Percentiles rank a stretch among this genome's conserved stretches.
phyloP scores from a whole-genome alignment of 2,113 vertebrate genomes.

The Gnathonemus echidnorhynchus region DNA sequence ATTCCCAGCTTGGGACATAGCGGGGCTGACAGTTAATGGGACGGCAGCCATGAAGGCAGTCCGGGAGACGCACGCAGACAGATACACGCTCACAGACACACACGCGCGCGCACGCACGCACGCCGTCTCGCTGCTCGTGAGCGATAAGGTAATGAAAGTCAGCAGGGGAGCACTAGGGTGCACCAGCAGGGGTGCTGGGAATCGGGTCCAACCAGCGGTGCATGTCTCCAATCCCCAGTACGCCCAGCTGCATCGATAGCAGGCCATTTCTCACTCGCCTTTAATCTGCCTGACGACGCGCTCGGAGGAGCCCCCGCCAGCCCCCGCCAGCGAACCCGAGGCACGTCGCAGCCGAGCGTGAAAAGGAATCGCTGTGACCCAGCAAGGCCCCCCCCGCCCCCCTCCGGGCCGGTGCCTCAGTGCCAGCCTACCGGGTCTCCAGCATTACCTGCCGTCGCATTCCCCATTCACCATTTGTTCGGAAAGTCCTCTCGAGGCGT shows the following conservation, averaged over 20 bases:
- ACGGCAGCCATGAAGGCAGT: not conserved
- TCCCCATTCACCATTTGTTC: not conserved
- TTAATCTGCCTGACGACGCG: not conserved
- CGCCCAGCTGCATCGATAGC: not conserved
- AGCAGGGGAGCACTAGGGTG: not conserved
- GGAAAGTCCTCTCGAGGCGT: not conserved
- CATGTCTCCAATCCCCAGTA: not conserved
- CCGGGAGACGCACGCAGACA: not conserved
- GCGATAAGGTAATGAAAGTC: conserved; percentile 11
- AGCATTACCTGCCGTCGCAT: not conserved
- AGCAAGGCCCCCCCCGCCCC: not conserved
- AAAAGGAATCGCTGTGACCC: conserved; percentile 1
- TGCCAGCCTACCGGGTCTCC: not conserved
- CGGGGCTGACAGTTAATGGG: not conserved
- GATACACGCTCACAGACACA: not conserved
- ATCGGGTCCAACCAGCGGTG: not conserved
- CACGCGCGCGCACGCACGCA: not conserved
- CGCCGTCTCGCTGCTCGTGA: not conserved
- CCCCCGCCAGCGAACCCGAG: not conserved
- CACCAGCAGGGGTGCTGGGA: not conserved
- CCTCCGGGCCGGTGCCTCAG: not conserved
- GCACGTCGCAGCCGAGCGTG: not conserved
- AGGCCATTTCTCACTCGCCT: not conserved
- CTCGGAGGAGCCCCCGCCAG: not conserved
- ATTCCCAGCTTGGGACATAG: not conserved